A percentile compares a stretch with the other conserved stretches of the same genome.
These are phyloP conservation scores for Erithacus rubecula DNA, from an alignment of 2,797 vertebrate species.

Conservation along the genomic window DNA sequence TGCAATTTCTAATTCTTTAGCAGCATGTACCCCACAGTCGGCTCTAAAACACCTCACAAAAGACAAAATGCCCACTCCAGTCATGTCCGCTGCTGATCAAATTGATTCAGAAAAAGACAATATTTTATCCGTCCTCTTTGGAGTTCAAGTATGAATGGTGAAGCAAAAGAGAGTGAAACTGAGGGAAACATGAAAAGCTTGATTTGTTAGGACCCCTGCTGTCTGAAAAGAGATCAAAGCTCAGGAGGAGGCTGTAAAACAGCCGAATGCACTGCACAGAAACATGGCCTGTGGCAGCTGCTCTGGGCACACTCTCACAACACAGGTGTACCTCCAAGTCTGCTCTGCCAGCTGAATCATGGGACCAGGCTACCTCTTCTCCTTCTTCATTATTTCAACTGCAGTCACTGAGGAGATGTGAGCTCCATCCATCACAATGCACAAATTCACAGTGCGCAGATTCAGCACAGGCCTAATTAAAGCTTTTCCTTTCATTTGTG, in stretches of 20 bases:
- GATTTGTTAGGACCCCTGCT: slow-evolving; percentile 92
- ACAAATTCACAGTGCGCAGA: slow-evolving; percentile 90
- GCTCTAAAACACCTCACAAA: slow-evolving; percentile 57
- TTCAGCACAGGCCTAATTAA: slow-evolving; percentile 96
- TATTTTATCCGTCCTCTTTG: slow-evolving; percentile 81
- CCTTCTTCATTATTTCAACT: slow-evolving; percentile 86
- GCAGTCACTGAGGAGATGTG: slow-evolving; percentile 89
- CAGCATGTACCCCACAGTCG: not conserved
- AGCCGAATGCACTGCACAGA: slow-evolving; percentile 81
- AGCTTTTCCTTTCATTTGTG: slow-evolving; percentile 94
- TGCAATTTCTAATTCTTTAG: not conserved
- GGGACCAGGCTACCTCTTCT: slow-evolving; percentile 75
- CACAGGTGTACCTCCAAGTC: slow-evolving; percentile 79
- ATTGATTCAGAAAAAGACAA: slow-evolving; percentile 85
- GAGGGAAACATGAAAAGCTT: slow-evolving; percentile 92
- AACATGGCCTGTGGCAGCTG: slow-evolving; percentile 85
- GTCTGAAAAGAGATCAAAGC: slow-evolving; percentile 92
- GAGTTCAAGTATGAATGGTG: slow-evolving; percentile 76
- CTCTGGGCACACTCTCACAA: slow-evolving; percentile 79
- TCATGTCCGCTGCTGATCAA: slow-evolving; percentile 70
- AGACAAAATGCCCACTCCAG: slow-evolving; percentile 70
- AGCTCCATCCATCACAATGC: slow-evolving; percentile 95
- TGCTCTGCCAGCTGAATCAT: slow-evolving; percentile 78
- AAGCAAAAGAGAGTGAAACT: slow-evolving; percentile 80
- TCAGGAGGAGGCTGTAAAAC: slow-evolving; percentile 88